Evolutionary conservation across 2,888 invertebrate genomes (phyloP).

Genomic region (Hypomecis atomaria): DNA sequence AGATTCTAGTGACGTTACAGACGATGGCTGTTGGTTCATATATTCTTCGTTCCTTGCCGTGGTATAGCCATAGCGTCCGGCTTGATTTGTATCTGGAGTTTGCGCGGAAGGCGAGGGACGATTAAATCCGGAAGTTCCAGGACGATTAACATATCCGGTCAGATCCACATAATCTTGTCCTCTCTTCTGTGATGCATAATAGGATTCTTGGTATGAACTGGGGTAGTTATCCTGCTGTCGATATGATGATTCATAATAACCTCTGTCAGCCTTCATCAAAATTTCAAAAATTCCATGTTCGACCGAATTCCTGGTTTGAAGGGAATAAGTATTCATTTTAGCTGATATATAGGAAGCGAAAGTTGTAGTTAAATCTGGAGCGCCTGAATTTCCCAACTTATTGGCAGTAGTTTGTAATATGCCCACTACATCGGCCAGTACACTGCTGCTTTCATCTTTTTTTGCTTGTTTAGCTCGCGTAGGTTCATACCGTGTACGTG

Average conservation of each 20-base stretch:
- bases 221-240: slow-evolving; percentile 10
- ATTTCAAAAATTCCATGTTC: slow-evolving; percentile 38
- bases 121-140: slow-evolving; percentile 1
- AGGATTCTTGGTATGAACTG: neutral
- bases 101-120: slow-evolving; percentile 28
- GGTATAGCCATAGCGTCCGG: slow-evolving; percentile 31
- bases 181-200: neutral
- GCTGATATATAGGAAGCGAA: neutral
- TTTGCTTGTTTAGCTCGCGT: too few relatives aligned
- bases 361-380: too few relatives aligned
- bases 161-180: slow-evolving; percentile 29
- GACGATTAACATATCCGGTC: slow-evolving; percentile 22
- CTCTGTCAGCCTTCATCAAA: slow-evolving; percentile 35
- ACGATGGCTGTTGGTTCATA: slow-evolving; percentile 34
- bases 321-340: slow-evolving; percentile 35
- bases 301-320: slow-evolving; percentile 5
- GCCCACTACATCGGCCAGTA: too few relatives aligned
- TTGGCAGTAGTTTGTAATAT: too few relatives aligned
- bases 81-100: slow-evolving; percentile 16
- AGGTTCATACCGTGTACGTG: too few relatives aligned
- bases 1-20: neutral
- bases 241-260: slow-evolving; percentile 28
- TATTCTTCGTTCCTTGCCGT: slow-evolving; percentile 32
- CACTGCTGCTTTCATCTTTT: too few relatives aligned
- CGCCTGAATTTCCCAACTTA: too few relatives aligned